Percentiles rank a stretch among this genome's conserved stretches.
phyloP scores from a whole-genome alignment of 2,797 vertebrate species.

The Crocodylus rhombifer region DNA sequence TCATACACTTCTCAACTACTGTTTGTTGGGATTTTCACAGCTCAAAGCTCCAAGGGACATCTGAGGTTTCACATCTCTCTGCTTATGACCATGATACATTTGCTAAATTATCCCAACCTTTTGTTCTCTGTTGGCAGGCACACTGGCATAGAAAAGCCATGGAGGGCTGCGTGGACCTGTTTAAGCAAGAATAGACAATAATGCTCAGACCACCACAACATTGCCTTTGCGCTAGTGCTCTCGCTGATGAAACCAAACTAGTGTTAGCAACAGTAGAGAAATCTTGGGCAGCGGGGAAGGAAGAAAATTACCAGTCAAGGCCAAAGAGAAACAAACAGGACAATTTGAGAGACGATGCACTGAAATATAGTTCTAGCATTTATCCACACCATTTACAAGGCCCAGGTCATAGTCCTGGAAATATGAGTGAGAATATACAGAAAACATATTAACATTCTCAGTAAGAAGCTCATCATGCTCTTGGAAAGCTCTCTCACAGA shows the following conservation, averaged over 20 bases:
- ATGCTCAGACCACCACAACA: not conserved
- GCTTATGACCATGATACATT: not conserved
- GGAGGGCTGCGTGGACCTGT: not conserved
- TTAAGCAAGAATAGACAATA: not conserved
- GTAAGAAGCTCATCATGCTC: constrained; percentile 56
- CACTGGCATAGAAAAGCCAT: not conserved
- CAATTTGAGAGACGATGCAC: not conserved
- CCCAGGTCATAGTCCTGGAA: constrained; percentile 35
- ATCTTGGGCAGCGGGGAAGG: not conserved
- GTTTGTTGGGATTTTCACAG: rapidly evolving
- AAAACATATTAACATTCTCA: constrained; percentile 53
- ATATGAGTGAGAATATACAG: constrained; percentile 57
- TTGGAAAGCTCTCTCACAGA: constrained; percentile 65
- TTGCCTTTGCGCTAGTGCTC: constrained; percentile 9
- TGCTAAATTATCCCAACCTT: not conserved
- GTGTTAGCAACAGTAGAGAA: not conserved
- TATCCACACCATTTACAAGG: constrained; percentile 38
- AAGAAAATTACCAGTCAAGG: not conserved
- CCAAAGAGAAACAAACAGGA: constrained; percentile 1
- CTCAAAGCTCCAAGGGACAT: not conserved
- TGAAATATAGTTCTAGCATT: not conserved
- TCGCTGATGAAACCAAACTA: not conserved
- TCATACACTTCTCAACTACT: not conserved
- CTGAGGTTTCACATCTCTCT: not conserved
- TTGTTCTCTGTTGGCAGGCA: not conserved